These are phyloP conservation scores for Catonia carolina DNA, from an alignment of 2,888 invertebrate genomes.

Conservation along the genomic window DNA sequence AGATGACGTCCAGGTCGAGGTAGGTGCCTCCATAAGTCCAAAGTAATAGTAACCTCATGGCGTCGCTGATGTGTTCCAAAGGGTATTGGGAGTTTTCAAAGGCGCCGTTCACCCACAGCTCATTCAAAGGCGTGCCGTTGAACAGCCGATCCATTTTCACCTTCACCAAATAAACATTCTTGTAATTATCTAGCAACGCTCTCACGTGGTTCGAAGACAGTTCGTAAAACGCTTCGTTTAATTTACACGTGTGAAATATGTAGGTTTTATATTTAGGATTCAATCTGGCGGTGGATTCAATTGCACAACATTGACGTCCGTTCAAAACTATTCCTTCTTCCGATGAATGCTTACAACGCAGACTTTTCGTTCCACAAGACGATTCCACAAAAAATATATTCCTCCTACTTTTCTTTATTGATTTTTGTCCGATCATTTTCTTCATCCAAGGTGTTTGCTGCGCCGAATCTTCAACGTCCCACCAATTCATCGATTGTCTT, in stretches of 20 bases:
- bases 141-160: conserved; percentile 12
- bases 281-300: conserved; percentile 21
- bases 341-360: neutral
- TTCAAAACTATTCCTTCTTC: conserved; percentile 3
- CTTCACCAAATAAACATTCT: conserved; percentile 24
- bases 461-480: no score
- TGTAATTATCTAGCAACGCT: conserved; percentile 42
- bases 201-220: conserved; percentile 33
- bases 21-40: conserved; percentile 29
- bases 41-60: conserved; percentile 23
- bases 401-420: no score
- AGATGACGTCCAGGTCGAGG: conserved; percentile 28
- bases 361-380: no score
- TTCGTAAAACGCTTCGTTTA: conserved; percentile 14
- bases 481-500: no score
- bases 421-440: no score
- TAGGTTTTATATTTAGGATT: conserved; percentile 17
- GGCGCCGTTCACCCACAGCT: conserved; percentile 3
- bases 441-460: no score
- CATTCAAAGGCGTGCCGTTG: conserved; percentile 1
- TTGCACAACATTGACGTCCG: conserved; percentile 19
- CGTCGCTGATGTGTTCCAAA: conserved; percentile 27
- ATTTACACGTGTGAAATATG: conserved; percentile 19
- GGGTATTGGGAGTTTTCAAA: conserved; percentile 21
- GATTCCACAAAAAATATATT: no score